phyloP scores from a whole-genome alignment of 2,888 invertebrate genomes.

The Pogonocherus hispidulus region DNA sequence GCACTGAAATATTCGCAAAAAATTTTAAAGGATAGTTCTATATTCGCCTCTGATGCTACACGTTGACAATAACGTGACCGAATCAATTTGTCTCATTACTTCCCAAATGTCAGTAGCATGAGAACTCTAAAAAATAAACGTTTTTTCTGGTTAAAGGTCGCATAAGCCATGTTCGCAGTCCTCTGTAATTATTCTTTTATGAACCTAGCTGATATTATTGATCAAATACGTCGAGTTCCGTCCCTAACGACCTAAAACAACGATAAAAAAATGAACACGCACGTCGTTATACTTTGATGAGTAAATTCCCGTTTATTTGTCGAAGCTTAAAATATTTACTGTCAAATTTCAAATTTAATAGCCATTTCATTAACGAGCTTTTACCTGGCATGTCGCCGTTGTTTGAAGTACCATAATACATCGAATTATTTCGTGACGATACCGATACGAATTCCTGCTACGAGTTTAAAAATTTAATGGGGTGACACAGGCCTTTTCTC shows the following conservation, averaged over 20 bases:
- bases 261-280: neutral
- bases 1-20: no score
- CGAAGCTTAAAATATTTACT: neutral
- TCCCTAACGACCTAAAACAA: no score
- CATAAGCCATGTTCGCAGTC: no score
- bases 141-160: no score
- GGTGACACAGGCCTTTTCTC: neutral
- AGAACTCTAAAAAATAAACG: no score
- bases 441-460: neutral
- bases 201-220: neutral
- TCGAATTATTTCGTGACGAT: slow-evolving; percentile 15
- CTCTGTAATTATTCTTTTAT: neutral
- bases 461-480: slow-evolving; percentile 1
- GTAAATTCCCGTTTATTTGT: neutral
- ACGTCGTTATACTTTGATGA: neutral
- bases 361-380: neutral
- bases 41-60: no score
- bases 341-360: neutral
- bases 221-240: neutral
- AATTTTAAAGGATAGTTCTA: no score
- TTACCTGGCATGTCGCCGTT: slow-evolving; percentile 9
- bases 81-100: no score
- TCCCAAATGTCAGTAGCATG: no score
- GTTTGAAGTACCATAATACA: slow-evolving; percentile 8
- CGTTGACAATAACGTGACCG: no score